Evolutionary conservation across 2,888 invertebrate species (phyloP).

Genomic region (Troilus luridus): DNA sequence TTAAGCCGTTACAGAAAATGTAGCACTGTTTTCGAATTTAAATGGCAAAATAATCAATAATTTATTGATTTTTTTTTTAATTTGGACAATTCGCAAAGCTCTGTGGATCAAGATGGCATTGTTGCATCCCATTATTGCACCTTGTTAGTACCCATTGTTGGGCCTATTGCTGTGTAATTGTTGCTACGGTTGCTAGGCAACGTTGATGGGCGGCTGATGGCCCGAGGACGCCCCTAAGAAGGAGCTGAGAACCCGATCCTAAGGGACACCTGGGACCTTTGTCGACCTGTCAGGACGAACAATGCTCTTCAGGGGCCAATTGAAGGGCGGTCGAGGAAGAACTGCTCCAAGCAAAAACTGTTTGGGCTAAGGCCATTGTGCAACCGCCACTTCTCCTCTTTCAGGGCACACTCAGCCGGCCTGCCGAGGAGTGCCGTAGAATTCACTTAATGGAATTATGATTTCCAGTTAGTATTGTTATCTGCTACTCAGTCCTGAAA

Average conservation of each 20-base stretch:
- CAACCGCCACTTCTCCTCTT: neutral
- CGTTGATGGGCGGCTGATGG: neutral
- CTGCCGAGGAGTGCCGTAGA: neutral
- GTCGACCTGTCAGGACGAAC: neutral
- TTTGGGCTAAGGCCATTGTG: neutral
- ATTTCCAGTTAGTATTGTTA: neutral
- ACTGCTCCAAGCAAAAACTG: neutral
- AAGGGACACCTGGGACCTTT: neutral
- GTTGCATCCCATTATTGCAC: no score
- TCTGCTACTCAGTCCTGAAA: neutral
- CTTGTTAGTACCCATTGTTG: neutral
- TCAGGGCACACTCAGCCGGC: neutral
- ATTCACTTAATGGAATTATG: conserved; percentile 27
- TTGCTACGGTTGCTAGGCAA: neutral
- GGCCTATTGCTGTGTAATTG: neutral
- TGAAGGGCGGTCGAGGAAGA: neutral
- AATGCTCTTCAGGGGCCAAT: neutral
- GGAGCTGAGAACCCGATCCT: conserved; percentile 15
- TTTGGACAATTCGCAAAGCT: no score
- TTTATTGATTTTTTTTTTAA: no score
- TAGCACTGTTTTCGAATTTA: no score
- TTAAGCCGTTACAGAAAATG: no score
- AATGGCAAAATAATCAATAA: no score
- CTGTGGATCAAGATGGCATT: no score
- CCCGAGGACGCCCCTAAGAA: neutral